Evolutionary conservation across 2,888 invertebrate species (phyloP), one percentile per base, ranked within the genome.

Genomic region (Rhodophaea formosa): DNA sequence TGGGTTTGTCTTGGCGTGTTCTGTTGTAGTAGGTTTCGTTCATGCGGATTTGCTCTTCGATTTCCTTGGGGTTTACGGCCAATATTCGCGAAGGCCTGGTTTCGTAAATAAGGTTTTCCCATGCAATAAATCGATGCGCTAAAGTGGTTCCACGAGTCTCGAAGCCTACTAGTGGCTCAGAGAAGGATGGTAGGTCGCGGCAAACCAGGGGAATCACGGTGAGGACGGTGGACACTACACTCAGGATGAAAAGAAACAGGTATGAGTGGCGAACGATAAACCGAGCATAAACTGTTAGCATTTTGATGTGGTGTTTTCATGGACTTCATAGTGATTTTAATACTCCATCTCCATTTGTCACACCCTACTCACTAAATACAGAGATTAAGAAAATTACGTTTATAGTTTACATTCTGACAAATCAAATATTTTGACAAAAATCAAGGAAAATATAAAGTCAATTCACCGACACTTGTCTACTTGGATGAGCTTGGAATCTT

Each of bases 91-190:
- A 94, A 57, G 94, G 93, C 68, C 93, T 92, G 0, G 95, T 95
- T 72, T 95, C 94, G 73, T 96, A 94, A 60, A 95, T 88, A 55
- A 98, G 93, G 88, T 97, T 97, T 71, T 95, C 93, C 96, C 97
- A 98, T 30, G 97, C 94, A 47, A 95, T 95, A 65, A 96, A 91
- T 56, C 97, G 93, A 75, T 96, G 93, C 3, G 97, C 94, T 71
- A 98, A 92, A 47, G 92, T 88, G 1, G 98, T 98, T n/a, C 97
- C 97, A 63, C 98, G 93, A 12, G 98, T 95, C 82, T 97, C 97
- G 86, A 98, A 98, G 5, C 98, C 98, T 94, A 97, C 87, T 75
- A 96, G 94, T 23, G 98, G 98, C 83, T 98, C 97, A 65, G 95
- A 94, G 87, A 98, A 98, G 80, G 95, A 95, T 42, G 97, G 97